Conservation (phyloP, 2,888 invertebrate genomes). For the Lamellibrachia columna region DNA sequence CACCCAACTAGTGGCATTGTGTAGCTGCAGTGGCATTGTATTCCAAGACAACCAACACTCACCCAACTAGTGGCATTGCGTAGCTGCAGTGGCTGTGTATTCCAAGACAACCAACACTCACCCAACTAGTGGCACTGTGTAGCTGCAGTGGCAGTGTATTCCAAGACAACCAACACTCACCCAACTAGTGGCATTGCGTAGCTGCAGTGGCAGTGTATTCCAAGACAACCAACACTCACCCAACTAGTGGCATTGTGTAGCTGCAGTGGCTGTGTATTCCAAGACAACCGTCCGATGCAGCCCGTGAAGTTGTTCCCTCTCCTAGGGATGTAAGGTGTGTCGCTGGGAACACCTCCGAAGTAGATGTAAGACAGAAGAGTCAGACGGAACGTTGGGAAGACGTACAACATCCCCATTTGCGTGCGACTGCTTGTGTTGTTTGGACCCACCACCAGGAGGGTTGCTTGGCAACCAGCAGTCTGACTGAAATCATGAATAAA, state of each 20-base stretch:
- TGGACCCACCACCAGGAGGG: not conserved
- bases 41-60: not conserved
- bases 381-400: not conserved
- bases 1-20: no score
- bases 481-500: not conserved
- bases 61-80: not conserved
- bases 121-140: not conserved
- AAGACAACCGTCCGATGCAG: not conserved
- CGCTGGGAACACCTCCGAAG: not conserved
- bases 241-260: not conserved
- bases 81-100: not conserved
- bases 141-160: not conserved
- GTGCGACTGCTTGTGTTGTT: not conserved
- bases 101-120: not conserved
- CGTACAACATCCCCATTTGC: not conserved
- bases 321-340: not conserved
- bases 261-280: not conserved
- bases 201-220: no score
- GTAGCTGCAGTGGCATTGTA: no score
- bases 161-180: no score
- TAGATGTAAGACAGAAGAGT: not conserved
- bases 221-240: not conserved
- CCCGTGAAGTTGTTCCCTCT: not conserved
- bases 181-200: not conserved
- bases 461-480: not conserved